Conservation (phyloP, 2,797 vertebrate species). For the Helostoma temminkii region DNA sequence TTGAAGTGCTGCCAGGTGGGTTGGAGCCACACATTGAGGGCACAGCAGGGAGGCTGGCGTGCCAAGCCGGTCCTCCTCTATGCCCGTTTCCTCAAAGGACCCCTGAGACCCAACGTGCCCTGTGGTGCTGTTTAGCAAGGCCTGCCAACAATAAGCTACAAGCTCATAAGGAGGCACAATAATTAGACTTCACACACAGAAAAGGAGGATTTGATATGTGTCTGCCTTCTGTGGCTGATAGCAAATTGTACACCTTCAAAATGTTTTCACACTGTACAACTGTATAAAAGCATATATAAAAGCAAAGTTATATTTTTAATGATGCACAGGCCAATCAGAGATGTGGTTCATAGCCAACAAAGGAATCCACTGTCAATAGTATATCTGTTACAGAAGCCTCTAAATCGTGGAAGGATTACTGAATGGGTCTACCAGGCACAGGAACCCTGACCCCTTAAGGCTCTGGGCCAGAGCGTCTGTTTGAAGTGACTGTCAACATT, state of each 20-base stretch:
- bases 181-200: conserved; percentile 55
- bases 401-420: neutral
- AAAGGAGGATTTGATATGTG: conserved; percentile 39
- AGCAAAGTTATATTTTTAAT: no score
- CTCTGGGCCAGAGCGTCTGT: neutral
- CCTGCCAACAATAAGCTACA: conserved; percentile 69
- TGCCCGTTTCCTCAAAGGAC: conserved; percentile 63
- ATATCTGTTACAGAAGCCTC: neutral
- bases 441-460: neutral
- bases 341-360: neutral
- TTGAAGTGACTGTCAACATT: neutral
- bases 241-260: no score
- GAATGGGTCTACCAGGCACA: neutral
- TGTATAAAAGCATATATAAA: no score
- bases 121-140: conserved; percentile 51
- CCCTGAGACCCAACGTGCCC: conserved; percentile 50
- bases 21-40: conserved; percentile 50
- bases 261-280: no score
- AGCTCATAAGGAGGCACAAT: conserved; percentile 56
- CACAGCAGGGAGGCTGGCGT: conserved; percentile 57
- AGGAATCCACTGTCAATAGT: neutral
- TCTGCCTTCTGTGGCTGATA: neutral
- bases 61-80: conserved; percentile 41
- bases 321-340: no score
- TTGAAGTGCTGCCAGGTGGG: conserved; percentile 71